phyloP scores from a whole-genome alignment of 2,888 invertebrate genomes.

The Melinaea marsaeus region DNA sequence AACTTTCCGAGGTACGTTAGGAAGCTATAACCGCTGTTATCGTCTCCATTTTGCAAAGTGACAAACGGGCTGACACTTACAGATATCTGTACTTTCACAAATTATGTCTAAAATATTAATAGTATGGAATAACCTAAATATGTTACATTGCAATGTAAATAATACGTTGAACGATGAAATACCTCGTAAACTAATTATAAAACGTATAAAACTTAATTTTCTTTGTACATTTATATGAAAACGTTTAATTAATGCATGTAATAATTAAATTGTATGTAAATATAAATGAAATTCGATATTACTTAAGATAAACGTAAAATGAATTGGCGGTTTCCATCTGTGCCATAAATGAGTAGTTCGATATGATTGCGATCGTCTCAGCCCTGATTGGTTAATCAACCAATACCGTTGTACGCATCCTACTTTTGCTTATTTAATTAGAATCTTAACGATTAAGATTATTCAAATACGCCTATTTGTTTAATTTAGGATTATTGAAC shows the following conservation, averaged over 20 bases:
- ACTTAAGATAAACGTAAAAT: slow-evolving; percentile 8
- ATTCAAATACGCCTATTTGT: too few species aligned
- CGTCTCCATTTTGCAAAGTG: slow-evolving; percentile 10
- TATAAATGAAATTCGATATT: too few species aligned
- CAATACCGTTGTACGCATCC: background rate
- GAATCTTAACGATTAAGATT: background rate
- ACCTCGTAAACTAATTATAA: too few species aligned
- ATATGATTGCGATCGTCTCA: slow-evolving; percentile 4
- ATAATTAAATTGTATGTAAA: too few species aligned
- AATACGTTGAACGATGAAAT: too few species aligned
- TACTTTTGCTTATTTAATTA: background rate
- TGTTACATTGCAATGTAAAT: too few species aligned
- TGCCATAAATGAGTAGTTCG: slow-evolving; percentile 9
- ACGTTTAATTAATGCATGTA: too few species aligned
- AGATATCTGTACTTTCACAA: slow-evolving; percentile 10
- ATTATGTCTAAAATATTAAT: background rate
- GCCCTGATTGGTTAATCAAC: slow-evolving; percentile 17
- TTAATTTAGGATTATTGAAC: too few species aligned
- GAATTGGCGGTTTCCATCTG: slow-evolving; percentile 8
- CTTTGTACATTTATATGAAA: too few species aligned
- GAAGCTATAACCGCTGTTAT: slow-evolving; percentile 8
- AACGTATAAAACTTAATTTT: too few species aligned
- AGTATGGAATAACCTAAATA: too few species aligned
- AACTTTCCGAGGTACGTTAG: too few species aligned
- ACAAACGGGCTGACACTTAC: slow-evolving; percentile 4